Evolutionary conservation across 2,797 vertebrate species (phyloP).

Genomic region (Leucoraja ocellata): DNA sequence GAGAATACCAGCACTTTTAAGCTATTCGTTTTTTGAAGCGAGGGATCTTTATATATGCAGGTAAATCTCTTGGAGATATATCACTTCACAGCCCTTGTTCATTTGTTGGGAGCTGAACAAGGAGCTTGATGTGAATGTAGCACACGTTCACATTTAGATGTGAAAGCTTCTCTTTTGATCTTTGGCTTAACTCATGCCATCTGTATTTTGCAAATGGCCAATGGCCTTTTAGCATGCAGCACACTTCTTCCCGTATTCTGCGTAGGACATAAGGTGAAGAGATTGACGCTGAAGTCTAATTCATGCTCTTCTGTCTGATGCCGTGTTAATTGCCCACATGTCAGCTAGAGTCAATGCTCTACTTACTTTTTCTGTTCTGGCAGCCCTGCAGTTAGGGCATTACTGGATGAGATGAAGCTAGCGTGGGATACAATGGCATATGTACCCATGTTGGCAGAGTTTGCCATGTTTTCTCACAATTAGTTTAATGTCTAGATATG

Average conservation of each 20-base stretch:
- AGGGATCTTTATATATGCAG: neutral
- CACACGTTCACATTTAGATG: neutral
- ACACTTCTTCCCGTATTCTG: conserved; percentile 20
- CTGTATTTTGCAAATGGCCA: neutral
- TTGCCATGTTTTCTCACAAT: neutral
- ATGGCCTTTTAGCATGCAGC: neutral
- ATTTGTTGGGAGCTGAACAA: neutral
- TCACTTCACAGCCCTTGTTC: neutral
- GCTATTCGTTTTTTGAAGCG: neutral
- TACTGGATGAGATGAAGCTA: neutral
- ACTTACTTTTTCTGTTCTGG: neutral
- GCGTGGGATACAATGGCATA: neutral
- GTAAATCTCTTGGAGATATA: neutral
- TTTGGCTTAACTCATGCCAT: neutral
- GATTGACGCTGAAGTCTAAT: neutral
- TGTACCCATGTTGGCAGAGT: too few relatives aligned
- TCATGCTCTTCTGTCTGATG: neutral
- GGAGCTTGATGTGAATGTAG: neutral
- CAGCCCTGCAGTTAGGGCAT: neutral
- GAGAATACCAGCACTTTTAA: neutral
- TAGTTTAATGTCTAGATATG: neutral
- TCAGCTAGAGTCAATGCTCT: neutral
- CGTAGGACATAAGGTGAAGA: neutral
- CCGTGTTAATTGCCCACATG: conserved; percentile 4
- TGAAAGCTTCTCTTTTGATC: conserved; percentile 24